Percentiles rank a stretch among this genome's conserved stretches.
phyloP scores from a whole-genome alignment of 1,140 invertebrate genomes.

The Heterodera carotae region DNA sequence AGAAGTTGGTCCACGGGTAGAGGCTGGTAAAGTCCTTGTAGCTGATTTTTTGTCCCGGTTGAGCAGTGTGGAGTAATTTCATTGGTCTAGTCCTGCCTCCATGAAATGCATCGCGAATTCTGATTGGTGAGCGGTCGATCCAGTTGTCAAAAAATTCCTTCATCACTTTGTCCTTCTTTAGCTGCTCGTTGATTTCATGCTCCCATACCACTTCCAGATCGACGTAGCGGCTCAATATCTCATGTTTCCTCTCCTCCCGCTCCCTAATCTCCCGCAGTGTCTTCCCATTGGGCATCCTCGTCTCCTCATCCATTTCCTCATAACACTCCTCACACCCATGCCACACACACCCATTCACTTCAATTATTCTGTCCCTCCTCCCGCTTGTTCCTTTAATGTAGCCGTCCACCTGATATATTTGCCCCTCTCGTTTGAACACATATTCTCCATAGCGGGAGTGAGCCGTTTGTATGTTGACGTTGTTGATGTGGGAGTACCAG shows the following conservation, averaged over 20 bases:
- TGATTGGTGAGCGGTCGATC: background rate
- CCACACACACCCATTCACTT: constrained; percentile 19
- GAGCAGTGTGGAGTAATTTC: background rate
- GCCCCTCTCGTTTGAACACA: background rate
- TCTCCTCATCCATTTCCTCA: background rate
- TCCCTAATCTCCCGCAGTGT: background rate
- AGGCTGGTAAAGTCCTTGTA: constrained; percentile 21
- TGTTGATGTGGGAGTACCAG: constrained; percentile 23
- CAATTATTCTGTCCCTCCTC: background rate
- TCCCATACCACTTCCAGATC: constrained; percentile 14
- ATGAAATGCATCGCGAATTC: background rate
- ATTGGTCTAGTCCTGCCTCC: constrained; percentile 9
- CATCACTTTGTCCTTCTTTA: constrained; percentile 1
- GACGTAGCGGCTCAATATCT: constrained; percentile 1
- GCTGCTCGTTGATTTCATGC: constrained; percentile 1
- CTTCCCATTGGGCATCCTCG: constrained; percentile 8
- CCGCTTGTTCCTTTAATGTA: background rate
- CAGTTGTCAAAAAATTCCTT: constrained; percentile 11
- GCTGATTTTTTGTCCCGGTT: background rate
- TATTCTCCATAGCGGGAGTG: constrained; percentile 2
- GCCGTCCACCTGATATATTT: background rate
- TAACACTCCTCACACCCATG: constrained; percentile 13
- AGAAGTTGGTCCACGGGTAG: constrained; percentile 14
- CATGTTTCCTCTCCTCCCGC: background rate
- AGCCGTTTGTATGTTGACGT: constrained; percentile 3